Evolutionary conservation across 2,888 invertebrate species (phyloP), one percentile per base, ranked within the genome.

Genomic region (Dermolepida albohirtum): DNA sequence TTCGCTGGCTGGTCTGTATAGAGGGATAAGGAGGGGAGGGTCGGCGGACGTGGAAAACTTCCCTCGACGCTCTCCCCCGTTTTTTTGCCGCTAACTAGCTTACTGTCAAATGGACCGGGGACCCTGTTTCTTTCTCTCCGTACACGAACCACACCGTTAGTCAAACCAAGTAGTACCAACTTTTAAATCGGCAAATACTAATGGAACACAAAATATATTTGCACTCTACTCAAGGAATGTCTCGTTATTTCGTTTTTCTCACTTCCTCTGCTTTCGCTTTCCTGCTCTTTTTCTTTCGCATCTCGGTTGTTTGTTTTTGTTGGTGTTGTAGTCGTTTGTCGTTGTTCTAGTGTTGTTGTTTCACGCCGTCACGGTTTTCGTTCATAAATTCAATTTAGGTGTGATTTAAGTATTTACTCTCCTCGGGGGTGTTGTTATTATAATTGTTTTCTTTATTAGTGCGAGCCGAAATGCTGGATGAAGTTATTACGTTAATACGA

Each of bases 131-230:
- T 27, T 51, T 12, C 29, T 51, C 29, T 34, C 4, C 44, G 44
- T 43, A 27, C 10, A 12, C 44, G 41, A 40, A 34, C 34, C 34
- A 34, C 34, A 34, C 34, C 34, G 34, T 34, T 34, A 34, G 34
- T 34, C 34, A 34, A 34, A 34, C 34, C 34, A 6, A 34, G 34
- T 34, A 34, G 39, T 40, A 40, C 54, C 73, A 75, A 74, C 73
- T 75, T 74, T 72, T 73, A 72, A 74, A 76, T 75, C 72, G 72
- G 73, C 69, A 74, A 75, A 76, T 73, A 73, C 75, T 75, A 76
- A 76, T 75, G 75, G 75, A 74, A 74, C 70, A 73, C 72, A 74
- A 74, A 74, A 75, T 73, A 69, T 72, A 71, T 74, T 74, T 74
- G 67, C 70, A 69, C 73, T 50, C 43, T 70, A 71, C 69, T 68